Evolutionary conservation across 1,140 invertebrate species (phyloP).

Genomic region (Leptonema lineaticorne): DNA sequence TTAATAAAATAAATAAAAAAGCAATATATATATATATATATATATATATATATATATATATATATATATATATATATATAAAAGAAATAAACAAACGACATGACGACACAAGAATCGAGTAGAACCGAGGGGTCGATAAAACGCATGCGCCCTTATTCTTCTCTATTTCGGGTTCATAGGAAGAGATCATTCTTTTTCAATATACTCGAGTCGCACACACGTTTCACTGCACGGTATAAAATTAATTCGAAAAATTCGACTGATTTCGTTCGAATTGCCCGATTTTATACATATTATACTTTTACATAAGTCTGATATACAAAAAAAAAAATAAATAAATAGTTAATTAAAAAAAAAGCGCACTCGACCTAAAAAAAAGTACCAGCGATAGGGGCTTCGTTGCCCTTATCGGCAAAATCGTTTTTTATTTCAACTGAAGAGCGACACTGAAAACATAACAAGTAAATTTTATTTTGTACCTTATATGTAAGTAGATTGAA

Average conservation of each 20-base stretch:
- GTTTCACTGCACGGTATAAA: background rate
- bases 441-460: background rate
- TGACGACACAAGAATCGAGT: background rate
- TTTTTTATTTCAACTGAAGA: background rate
- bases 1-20: no score
- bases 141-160: background rate
- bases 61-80: no score
- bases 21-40: no score
- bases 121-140: constrained; percentile 9
- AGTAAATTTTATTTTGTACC: constrained; percentile 14
- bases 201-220: background rate
- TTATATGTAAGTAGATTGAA: no score
- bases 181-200: background rate
- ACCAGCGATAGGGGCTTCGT: constrained; percentile 11
- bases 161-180: background rate
- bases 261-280: constrained; percentile 9
- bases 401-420: constrained; percentile 20
- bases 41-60: no score
- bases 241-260: background rate
- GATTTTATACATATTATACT: constrained; percentile 17
- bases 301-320: constrained; percentile 8
- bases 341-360: no score
- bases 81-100: background rate
- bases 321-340: background rate
- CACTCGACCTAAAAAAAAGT: no score